phyloP scores from a whole-genome alignment of 2,888 invertebrate species.

The Dicyrtoma fusca region DNA sequence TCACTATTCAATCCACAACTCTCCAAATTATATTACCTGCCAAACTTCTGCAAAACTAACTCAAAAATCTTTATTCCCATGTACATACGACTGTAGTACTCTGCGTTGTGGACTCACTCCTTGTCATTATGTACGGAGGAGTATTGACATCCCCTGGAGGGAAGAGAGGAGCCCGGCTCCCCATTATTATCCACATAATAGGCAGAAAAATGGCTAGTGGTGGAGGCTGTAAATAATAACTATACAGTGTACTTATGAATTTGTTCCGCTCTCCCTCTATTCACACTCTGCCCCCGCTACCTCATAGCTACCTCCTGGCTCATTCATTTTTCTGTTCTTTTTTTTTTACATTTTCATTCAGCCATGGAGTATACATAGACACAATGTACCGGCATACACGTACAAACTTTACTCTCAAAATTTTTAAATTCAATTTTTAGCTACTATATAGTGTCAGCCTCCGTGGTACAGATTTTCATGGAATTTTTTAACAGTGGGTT shows the following conservation, averaged over 20 bases:
- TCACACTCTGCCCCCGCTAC: not conserved
- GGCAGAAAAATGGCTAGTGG: slow-evolving; percentile 40
- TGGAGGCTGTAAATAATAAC: slow-evolving; percentile 31
- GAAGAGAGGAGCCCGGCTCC: slow-evolving; percentile 19
- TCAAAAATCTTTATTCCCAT: not conserved
- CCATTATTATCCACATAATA: slow-evolving; percentile 35
- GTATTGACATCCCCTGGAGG: slow-evolving; percentile 11
- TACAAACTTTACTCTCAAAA: too few species aligned
- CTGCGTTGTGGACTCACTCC: too few species aligned
- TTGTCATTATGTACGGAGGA: not conserved
- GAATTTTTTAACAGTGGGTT: not conserved
- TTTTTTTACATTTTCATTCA: not conserved
- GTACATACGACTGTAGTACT: not conserved
- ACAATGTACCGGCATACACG: too few species aligned
- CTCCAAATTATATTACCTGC: slow-evolving; percentile 38
- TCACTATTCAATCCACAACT: slow-evolving; percentile 19
- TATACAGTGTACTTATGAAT: not conserved
- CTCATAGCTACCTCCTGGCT: too few species aligned
- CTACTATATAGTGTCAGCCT: too few species aligned
- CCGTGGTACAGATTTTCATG: too few species aligned
- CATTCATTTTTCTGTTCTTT: not conserved
- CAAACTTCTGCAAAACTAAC: slow-evolving; percentile 21
- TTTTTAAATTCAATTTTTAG: too few species aligned
- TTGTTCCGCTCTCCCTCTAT: slow-evolving; percentile 5
- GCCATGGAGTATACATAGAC: too few species aligned